Base-by-base conservation (phyloP, 2,888 invertebrate species). In the Philhelius pedissequus region DNA sequence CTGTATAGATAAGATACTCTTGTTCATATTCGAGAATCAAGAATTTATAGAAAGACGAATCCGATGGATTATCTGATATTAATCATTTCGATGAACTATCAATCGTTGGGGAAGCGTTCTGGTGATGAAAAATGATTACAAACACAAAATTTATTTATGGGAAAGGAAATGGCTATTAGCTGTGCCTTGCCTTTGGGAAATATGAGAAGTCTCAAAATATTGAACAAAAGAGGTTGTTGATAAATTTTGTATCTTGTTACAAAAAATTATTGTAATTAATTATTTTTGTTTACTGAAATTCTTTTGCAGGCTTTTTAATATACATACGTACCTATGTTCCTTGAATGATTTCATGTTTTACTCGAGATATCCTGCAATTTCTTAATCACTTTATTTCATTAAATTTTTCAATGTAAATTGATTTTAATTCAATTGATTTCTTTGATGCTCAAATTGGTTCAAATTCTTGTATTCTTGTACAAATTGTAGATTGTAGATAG, bases 71-170 rank as follows among this genome's bases (percentile, higher is more conserved):
- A 52, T 60, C 38, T 78, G 50, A 66, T 75, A 84, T 84, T 84
- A 84, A 84, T 84, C 83, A 84, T 79, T 78, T 70, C 74, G 66
- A 79, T 84, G 70, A 84, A 84, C 83, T 84, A 84, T 84, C 83
- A 74, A 84, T 84, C 79, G 79, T 75, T 62, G 50, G 56, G 58
- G 62, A 64, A 83, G 70, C 83, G 70, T 79, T 79, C 22, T 79
- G 83, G 70, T 79, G 83, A 79, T 84, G 83, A 84, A 84, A 79
- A 84, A 84, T 84, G 74, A 52, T 70, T 70, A 64, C 56, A 75
- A 70, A 60, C 56, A 64, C 56, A 74, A 69, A 74, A 52, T 9
- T 9, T 58, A 74, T 22, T 20, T 48, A 48, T 22, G 22, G 22
- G 22, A 48, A 48, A 48, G 1, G 13, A 22, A 22, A 48, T 25